phyloP scores from a whole-genome alignment of 1,140 invertebrate genomes.

The Geopemphigus sp. region DNA sequence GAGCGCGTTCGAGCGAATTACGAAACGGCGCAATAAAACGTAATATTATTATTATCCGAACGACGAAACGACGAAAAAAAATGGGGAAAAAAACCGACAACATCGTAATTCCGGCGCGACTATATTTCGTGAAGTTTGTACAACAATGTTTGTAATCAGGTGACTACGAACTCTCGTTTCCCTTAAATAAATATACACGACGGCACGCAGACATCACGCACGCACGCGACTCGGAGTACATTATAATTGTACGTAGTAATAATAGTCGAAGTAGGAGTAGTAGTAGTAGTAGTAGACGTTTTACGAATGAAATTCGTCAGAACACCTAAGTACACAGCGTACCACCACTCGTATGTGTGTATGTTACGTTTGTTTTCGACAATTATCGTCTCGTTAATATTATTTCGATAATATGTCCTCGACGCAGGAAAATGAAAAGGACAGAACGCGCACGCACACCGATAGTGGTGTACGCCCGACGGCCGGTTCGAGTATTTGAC shows the following conservation, averaged over 20 bases:
- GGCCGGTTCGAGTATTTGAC: neutral
- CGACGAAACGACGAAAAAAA: neutral
- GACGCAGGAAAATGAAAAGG: neutral
- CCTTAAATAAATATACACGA: conserved; percentile 6
- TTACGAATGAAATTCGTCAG: conserved; percentile 19
- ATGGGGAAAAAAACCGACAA: neutral
- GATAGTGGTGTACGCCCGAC: neutral
- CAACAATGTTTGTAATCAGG: neutral
- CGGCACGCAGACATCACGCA: neutral
- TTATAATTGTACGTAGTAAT: too few species aligned
- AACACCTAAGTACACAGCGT: conserved; percentile 17
- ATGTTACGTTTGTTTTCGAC: neutral
- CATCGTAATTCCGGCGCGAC: neutral
- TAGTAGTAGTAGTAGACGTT: neutral
- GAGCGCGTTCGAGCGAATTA: too few species aligned
- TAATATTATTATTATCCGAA: too few species aligned
- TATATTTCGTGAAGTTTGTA: neutral
- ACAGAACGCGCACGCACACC: neutral
- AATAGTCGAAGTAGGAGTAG: too few species aligned
- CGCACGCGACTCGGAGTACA: neutral
- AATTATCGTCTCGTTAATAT: conserved; percentile 6
- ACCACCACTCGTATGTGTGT: neutral
- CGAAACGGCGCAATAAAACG: too few species aligned
- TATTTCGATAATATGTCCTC: neutral
- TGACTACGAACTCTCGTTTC: neutral